Percentiles rank a stretch among this genome's conserved stretches.
These are phyloP conservation scores for Cheilinus undulatus DNA, from an alignment of 2,113 vertebrate species.

Conservation along the genomic window DNA sequence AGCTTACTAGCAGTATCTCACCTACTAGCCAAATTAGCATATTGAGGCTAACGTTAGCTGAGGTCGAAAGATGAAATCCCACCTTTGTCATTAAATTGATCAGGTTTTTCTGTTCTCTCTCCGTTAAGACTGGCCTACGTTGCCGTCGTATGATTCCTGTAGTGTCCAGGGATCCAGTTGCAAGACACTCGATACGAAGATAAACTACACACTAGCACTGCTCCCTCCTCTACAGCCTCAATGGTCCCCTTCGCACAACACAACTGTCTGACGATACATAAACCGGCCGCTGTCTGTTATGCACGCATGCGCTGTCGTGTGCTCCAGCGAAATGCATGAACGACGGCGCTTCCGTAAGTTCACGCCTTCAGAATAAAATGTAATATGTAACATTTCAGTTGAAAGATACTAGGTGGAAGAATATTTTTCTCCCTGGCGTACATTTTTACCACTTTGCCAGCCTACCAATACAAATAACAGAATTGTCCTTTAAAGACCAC, in stretches of 20 bases:
- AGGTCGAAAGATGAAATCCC: conserved; percentile 3
- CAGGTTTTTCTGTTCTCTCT: background rate
- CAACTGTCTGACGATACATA: conserved; percentile 21
- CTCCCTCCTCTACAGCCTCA: background rate
- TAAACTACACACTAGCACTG: background rate
- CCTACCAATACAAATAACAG: no score
- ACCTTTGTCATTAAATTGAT: conserved; percentile 60
- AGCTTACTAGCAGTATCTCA: no score
- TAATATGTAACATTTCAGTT: background rate
- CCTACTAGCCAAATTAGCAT: background rate
- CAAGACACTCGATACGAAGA: background rate
- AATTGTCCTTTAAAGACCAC: no score
- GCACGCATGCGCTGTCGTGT: conserved; percentile 26
- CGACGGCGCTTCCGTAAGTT: background rate
- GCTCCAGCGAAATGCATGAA: fast-evolving
- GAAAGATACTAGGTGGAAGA: no score
- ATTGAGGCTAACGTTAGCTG: conserved; percentile 45
- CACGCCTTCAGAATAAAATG: conserved; percentile 49
- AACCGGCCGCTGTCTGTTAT: conserved; percentile 10
- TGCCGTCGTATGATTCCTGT: background rate
- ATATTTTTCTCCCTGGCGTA: no score
- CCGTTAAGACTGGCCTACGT: background rate
- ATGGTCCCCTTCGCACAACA: background rate
- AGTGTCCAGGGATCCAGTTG: background rate
- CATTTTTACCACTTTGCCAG: no score